Evolutionary conservation across 30 jellyfish, hydroid and myxozoan species (phyloP).

Genomic region (Cassiopea xamachana): DNA sequence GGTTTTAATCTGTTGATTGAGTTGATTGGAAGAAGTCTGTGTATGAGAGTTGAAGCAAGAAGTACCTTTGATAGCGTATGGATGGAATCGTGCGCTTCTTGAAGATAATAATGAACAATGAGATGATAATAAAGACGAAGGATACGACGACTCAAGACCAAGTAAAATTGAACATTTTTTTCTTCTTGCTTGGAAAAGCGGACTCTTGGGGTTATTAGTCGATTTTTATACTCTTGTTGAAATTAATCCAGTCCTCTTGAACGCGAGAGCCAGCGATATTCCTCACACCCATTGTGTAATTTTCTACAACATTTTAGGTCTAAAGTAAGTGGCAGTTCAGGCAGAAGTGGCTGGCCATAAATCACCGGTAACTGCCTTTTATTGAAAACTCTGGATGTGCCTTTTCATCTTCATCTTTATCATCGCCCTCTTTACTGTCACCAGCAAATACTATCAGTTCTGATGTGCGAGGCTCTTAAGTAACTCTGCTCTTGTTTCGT

Average conservation of each 20-base stretch:
- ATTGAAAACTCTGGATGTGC: too few relatives aligned
- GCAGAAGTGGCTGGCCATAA: too few relatives aligned
- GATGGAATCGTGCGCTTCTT: background rate
- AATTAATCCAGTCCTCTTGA: background rate
- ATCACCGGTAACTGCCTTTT: too few relatives aligned
- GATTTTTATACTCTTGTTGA: background rate
- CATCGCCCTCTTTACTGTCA: too few relatives aligned
- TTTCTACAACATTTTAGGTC: too few relatives aligned
- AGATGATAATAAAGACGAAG: background rate
- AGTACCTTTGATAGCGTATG: background rate
- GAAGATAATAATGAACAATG: background rate
- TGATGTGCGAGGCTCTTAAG: too few relatives aligned
- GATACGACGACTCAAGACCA: background rate
- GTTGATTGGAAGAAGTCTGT: background rate
- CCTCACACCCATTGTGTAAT: too few relatives aligned
- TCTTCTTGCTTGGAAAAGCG: background rate
- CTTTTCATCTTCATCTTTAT: too few relatives aligned
- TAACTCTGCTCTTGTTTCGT: too few relatives aligned
- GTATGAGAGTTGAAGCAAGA: background rate
- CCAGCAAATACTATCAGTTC: too few relatives aligned
- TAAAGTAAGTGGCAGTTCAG: too few relatives aligned
- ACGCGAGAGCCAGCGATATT: background rate
- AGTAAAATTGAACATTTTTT: background rate
- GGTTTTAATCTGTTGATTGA: background rate
- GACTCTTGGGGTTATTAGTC: background rate